These are phyloP conservation scores for Carabus problematicus DNA, from an alignment of 2,888 invertebrate genomes.

Conservation along the genomic window DNA sequence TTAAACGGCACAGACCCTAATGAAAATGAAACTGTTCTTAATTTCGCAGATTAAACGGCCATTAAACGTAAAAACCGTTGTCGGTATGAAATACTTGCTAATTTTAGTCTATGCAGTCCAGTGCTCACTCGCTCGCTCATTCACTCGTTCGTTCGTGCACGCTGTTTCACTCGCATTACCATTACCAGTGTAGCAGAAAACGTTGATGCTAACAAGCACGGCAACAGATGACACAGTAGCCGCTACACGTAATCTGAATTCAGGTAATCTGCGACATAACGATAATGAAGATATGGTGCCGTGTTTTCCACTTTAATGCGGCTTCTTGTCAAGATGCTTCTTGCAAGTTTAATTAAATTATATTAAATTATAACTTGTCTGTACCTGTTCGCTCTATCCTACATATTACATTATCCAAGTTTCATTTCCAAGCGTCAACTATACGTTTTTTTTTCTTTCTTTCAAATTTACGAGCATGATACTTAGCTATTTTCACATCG, in stretches of 20 bases:
- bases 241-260: not conserved
- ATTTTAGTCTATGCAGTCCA: slow-evolving; percentile 2
- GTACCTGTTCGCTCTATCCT: not conserved
- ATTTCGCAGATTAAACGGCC: slow-evolving; percentile 40
- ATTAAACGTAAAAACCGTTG: slow-evolving; percentile 37
- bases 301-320: slow-evolving; percentile 10
- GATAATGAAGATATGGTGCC: slow-evolving; percentile 15
- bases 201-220: not conserved
- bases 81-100: slow-evolving; percentile 23
- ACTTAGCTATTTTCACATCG: too few relatives aligned
- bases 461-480: too few relatives aligned
- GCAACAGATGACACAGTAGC: not conserved
- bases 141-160: not conserved
- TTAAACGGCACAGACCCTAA: slow-evolving; percentile 25
- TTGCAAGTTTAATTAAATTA: slow-evolving; percentile 5
- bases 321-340: slow-evolving; percentile 2
- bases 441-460: too few relatives aligned
- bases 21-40: slow-evolving; percentile 41
- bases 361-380: slow-evolving; percentile 7
- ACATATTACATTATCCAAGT: too few relatives aligned
- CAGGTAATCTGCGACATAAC: slow-evolving; percentile 15
- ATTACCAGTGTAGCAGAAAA: not conserved
- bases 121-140: not conserved
- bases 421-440: too few relatives aligned
- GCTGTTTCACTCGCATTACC: not conserved